Conservation (phyloP, 1,140 invertebrate species). For the Acromyrmex echinatior region DNA sequence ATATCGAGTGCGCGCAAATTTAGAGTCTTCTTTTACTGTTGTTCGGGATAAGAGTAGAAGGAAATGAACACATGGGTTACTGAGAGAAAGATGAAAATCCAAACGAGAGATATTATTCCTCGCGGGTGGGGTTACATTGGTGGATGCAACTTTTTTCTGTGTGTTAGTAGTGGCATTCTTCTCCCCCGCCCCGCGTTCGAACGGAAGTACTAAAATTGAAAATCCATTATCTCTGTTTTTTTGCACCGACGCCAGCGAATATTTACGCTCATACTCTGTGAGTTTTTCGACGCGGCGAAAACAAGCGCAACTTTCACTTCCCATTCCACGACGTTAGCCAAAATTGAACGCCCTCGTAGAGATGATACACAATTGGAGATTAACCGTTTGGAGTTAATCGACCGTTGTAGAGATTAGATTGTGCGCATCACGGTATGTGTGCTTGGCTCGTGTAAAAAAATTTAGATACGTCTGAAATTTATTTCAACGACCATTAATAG, state of each 20-base stretch:
- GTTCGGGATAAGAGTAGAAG: slow-evolving; percentile 31
- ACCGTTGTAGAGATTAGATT: slow-evolving; percentile 37
- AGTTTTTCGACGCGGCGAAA: slow-evolving; percentile 37
- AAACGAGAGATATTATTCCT: slow-evolving; percentile 12
- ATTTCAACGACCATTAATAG: background rate
- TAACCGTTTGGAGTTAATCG: slow-evolving; percentile 31
- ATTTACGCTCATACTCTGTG: slow-evolving; percentile 40
- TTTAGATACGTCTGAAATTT: background rate
- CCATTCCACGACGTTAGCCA: slow-evolving; percentile 23
- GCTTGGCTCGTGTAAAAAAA: background rate
- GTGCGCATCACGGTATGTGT: too few relatives aligned
- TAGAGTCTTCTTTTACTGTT: slow-evolving; percentile 65
- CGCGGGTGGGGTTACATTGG: background rate
- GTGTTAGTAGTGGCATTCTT: slow-evolving; percentile 5
- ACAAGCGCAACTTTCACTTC: slow-evolving; percentile 45
- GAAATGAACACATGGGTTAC: slow-evolving; percentile 66
- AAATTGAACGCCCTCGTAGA: slow-evolving; percentile 32
- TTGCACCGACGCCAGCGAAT: slow-evolving; percentile 39
- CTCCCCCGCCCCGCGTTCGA: background rate
- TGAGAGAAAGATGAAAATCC: background rate
- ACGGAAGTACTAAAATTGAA: slow-evolving; percentile 56
- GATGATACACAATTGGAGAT: slow-evolving; percentile 55
- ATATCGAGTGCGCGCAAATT: slow-evolving; percentile 62
- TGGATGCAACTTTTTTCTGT: slow-evolving; percentile 31
- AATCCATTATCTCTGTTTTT: slow-evolving; percentile 65